These are phyloP conservation scores for Abramis brama DNA, from an alignment of 2,113 vertebrate species.

Conservation along the genomic window DNA sequence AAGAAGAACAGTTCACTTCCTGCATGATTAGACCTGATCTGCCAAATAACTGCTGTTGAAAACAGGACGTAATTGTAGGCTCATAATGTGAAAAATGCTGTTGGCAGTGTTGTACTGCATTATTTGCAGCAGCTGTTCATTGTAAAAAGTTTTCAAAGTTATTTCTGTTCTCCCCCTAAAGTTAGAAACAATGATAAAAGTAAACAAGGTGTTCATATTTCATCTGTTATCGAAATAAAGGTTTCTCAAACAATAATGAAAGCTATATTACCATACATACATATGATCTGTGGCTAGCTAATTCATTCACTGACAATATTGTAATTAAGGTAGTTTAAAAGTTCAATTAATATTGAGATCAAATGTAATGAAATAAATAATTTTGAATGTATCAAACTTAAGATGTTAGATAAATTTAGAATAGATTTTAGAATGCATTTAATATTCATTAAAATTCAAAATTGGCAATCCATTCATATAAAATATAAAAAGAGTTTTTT, in stretches of 20 bases:
- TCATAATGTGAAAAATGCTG: not conserved
- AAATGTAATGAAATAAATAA: not conserved
- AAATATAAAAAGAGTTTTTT: not conserved
- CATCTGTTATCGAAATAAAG: not conserved
- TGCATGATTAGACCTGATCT: not conserved
- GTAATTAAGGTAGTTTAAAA: too few relatives aligned
- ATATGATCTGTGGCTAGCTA: too few relatives aligned
- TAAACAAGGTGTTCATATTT: not conserved
- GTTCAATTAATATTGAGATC: not conserved
- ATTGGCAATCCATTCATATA: not conserved
- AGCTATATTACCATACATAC: too few relatives aligned
- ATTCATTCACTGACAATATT: too few relatives aligned
- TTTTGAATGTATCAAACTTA: not conserved
- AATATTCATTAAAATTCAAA: too few relatives aligned
- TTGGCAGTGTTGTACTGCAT: not conserved
- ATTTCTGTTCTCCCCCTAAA: not conserved
- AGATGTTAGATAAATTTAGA: not conserved
- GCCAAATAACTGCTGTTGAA: not conserved
- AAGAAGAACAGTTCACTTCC: not conserved
- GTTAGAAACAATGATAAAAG: not conserved
- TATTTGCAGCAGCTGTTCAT: not conserved
- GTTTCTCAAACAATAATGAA: not conserved
- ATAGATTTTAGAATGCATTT: too few relatives aligned
- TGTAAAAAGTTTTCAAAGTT: not conserved
- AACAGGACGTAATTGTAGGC: not conserved